Conservation (phyloP, 2,888 invertebrate species). For the Trypoxylon attenuatum region DNA sequence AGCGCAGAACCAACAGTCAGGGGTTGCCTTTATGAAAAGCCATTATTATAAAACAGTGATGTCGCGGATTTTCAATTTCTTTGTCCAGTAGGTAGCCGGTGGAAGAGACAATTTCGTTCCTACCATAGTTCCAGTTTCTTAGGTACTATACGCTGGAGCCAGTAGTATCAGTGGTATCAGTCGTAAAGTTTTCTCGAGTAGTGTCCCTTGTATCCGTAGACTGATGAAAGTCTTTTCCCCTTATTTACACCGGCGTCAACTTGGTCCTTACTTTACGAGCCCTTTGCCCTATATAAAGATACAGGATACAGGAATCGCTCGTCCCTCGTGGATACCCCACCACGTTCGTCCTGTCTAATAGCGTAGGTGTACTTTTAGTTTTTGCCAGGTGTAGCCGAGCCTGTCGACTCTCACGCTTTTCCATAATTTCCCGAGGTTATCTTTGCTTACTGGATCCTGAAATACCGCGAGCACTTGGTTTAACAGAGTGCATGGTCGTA, state of each 20-base stretch:
- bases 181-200: slow-evolving; percentile 41
- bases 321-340: not conserved
- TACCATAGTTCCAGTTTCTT: slow-evolving; percentile 13
- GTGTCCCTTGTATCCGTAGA: slow-evolving; percentile 24
- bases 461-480: not conserved
- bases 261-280: slow-evolving; percentile 33
- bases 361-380: slow-evolving; percentile 8
- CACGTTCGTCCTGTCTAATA: too few species aligned
- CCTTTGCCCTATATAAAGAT: slow-evolving; percentile 1
- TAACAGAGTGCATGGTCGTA: slow-evolving; percentile 1
- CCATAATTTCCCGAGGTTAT: not conserved
- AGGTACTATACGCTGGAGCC: not conserved
- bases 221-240: slow-evolving; percentile 36
- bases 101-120: slow-evolving; percentile 35
- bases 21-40: slow-evolving; percentile 18
- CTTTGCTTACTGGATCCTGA: not conserved
- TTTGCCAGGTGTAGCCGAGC: not conserved
- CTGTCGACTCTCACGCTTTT: not conserved
- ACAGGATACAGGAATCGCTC: slow-evolving; percentile 30
- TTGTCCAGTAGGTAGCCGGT: slow-evolving; percentile 27
- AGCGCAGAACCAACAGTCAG: not conserved
- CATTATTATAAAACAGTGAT: slow-evolving; percentile 45
- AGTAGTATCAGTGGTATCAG: slow-evolving; percentile 15
- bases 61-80: slow-evolving; percentile 46
- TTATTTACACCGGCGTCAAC: slow-evolving; percentile 8